These are phyloP conservation scores for Apocrypta bakeri DNA, from an alignment of 1,140 invertebrate species.

Conservation along the genomic window DNA sequence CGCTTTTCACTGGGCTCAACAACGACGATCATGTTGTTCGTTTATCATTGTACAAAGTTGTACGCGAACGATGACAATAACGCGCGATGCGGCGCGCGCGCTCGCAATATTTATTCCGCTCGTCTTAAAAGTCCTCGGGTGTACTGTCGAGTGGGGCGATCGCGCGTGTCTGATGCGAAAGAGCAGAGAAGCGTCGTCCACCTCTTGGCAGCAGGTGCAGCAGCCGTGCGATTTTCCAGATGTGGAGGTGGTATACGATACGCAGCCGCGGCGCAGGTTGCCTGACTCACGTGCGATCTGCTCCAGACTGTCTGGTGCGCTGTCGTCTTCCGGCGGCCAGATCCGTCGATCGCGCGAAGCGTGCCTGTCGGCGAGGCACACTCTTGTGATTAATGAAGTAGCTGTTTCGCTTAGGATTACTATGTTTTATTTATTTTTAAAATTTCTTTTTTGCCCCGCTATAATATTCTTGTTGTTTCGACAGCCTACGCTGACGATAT, in stretches of 20 bases:
- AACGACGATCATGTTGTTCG: background rate
- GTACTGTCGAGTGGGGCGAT: background rate
- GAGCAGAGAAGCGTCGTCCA: background rate
- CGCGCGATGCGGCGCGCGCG: background rate
- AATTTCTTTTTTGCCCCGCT: too few species aligned
- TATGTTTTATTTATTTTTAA: too few species aligned
- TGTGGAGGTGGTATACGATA: background rate
- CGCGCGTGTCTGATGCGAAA: background rate
- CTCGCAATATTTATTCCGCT: conserved; percentile 3
- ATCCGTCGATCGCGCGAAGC: conserved; percentile 10
- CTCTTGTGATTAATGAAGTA: too few species aligned
- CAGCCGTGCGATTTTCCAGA: background rate
- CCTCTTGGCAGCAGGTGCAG: background rate
- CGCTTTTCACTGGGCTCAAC: too few species aligned
- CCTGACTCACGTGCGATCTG: conserved; percentile 20
- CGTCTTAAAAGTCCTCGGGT: background rate
- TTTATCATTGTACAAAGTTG: background rate
- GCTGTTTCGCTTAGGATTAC: too few species aligned
- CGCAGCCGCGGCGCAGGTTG: background rate
- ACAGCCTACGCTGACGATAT: too few species aligned
- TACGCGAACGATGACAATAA: background rate
- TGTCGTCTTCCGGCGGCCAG: conserved; percentile 30
- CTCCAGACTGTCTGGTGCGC: conserved; percentile 35
- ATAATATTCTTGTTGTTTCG: background rate
- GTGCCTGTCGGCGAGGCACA: too few species aligned